A percentile compares a stretch with the other conserved stretches of the same genome.
phyloP scores from a whole-genome alignment of 1,140 invertebrate species.

The Fragariocoptes setiger region DNA sequence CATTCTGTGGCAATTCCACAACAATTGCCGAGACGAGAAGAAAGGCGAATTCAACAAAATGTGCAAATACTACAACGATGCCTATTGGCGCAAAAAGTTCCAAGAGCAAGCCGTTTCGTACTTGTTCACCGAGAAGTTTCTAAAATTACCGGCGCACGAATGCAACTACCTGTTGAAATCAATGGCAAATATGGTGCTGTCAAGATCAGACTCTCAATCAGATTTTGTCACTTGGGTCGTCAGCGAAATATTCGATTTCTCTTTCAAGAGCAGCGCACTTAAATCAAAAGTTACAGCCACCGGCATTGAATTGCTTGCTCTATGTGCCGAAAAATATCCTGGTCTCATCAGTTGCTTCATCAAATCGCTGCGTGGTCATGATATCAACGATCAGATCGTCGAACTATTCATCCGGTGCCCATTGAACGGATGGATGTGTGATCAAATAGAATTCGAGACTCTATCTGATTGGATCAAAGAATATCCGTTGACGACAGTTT shows the following conservation, averaged over 20 bases:
- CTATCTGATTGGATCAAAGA: constrained; percentile 4
- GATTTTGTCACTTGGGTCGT: constrained; percentile 3
- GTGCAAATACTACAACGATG: constrained; percentile 7
- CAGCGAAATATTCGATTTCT: constrained; percentile 6
- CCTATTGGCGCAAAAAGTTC: constrained; percentile 10
- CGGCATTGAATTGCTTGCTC: background rate
- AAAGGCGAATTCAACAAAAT: constrained; percentile 4
- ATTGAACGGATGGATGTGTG: constrained; percentile 3
- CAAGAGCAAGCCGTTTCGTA: constrained; percentile 4
- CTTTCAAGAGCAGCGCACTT: background rate
- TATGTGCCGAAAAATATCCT: constrained; percentile 1
- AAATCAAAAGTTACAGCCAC: constrained; percentile 2
- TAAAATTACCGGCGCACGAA: constrained; percentile 2
- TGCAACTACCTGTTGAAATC: constrained; percentile 4
- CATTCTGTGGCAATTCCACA: constrained; percentile 10
- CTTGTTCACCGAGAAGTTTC: constrained; percentile 8
- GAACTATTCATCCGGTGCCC: constrained; percentile 4
- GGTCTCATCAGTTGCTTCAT: background rate
- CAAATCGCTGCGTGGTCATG: background rate
- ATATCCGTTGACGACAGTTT: background rate
- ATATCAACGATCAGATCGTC: background rate
- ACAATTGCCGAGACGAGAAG: constrained; percentile 7
- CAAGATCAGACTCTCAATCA: constrained; percentile 1
- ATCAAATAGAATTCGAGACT: constrained; percentile 2
- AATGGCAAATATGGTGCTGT: constrained; percentile 8